phyloP scores from a whole-genome alignment of 2,797 vertebrate genomes.

The Neoniphon sammara region DNA sequence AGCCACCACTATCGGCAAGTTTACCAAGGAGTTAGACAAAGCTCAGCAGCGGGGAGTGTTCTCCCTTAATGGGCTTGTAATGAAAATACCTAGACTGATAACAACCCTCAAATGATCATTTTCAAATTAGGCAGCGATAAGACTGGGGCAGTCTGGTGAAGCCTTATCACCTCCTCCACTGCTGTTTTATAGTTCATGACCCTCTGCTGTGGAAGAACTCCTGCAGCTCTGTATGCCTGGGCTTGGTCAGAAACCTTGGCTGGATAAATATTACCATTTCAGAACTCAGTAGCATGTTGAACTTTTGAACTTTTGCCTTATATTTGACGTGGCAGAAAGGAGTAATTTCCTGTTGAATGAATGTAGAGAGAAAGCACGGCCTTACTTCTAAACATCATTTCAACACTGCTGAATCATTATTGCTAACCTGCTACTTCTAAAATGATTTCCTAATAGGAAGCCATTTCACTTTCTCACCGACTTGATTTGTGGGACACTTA shows the following conservation, averaged over 20 bases:
- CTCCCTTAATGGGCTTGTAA: slow-evolving; percentile 69
- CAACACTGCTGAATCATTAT: slow-evolving; percentile 61
- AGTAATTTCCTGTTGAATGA: slow-evolving; percentile 45
- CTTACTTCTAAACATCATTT: slow-evolving; percentile 33
- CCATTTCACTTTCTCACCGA: slow-evolving; percentile 59
- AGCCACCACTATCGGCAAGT: slow-evolving; percentile 29
- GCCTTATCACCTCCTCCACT: slow-evolving; percentile 67
- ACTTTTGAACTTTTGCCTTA: slow-evolving; percentile 73
- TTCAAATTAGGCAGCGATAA: slow-evolving; percentile 70
- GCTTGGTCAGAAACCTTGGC: slow-evolving; percentile 52
- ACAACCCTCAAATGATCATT: slow-evolving; percentile 62
- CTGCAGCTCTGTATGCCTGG: slow-evolving; percentile 58
- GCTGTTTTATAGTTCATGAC: slow-evolving; percentile 73
- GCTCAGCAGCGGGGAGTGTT: slow-evolving; percentile 47
- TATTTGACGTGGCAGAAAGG: slow-evolving; percentile 48
- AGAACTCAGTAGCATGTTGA: slow-evolving; percentile 60
- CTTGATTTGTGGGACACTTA: slow-evolving; percentile 74
- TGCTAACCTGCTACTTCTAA: slow-evolving; percentile 53
- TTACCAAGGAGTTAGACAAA: slow-evolving; percentile 23
- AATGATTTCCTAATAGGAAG: slow-evolving; percentile 71
- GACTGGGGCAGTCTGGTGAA: slow-evolving; percentile 20
- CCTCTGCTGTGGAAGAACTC: slow-evolving; percentile 62
- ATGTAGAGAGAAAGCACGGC: slow-evolving; percentile 15
- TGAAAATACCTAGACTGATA: slow-evolving; percentile 73
- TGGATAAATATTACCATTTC: slow-evolving; percentile 72